These are phyloP conservation scores for Chorisops tibialis DNA, from an alignment of 2,888 invertebrate species.

Conservation along the genomic window DNA sequence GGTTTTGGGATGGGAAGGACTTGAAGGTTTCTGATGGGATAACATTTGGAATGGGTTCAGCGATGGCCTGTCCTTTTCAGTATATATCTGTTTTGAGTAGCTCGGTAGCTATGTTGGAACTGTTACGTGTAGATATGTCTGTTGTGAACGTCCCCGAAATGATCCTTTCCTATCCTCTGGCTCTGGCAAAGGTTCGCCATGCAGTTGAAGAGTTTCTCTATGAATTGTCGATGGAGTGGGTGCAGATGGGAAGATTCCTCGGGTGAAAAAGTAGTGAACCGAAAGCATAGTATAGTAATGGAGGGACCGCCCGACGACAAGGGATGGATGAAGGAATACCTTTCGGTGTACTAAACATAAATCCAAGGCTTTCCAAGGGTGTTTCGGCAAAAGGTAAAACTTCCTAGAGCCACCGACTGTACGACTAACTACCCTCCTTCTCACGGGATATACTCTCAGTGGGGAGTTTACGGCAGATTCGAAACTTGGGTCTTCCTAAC, in stretches of 20 bases:
- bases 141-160: slow-evolving; percentile 4
- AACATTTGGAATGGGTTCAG: slow-evolving; percentile 1
- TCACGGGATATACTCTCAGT: slow-evolving; percentile 10
- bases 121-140: neutral
- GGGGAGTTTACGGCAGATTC: slow-evolving; percentile 7
- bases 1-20: slow-evolving; percentile 16
- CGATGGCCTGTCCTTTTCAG: too few relatives aligned
- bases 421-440: slow-evolving; percentile 6
- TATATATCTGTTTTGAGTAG: too few relatives aligned
- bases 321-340: slow-evolving; percentile 4
- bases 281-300: slow-evolving; percentile 5
- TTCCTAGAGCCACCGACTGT: neutral
- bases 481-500: slow-evolving; percentile 25
- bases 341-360: slow-evolving; percentile 25
- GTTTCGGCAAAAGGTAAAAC: too few relatives aligned
- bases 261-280: slow-evolving; percentile 6
- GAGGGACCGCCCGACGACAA: slow-evolving; percentile 8
- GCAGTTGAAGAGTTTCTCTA: slow-evolving; percentile 2
- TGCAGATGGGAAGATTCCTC: neutral
- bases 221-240: neutral
- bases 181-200: slow-evolving; percentile 10
- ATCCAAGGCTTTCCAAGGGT: slow-evolving; percentile 29
- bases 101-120: neutral
- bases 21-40: slow-evolving; percentile 14
- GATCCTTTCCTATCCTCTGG: neutral